Percentiles rank a stretch among this genome's conserved stretches.
phyloP scores from a whole-genome alignment of 1,140 invertebrate species.

The Drosophila fuyamai region DNA sequence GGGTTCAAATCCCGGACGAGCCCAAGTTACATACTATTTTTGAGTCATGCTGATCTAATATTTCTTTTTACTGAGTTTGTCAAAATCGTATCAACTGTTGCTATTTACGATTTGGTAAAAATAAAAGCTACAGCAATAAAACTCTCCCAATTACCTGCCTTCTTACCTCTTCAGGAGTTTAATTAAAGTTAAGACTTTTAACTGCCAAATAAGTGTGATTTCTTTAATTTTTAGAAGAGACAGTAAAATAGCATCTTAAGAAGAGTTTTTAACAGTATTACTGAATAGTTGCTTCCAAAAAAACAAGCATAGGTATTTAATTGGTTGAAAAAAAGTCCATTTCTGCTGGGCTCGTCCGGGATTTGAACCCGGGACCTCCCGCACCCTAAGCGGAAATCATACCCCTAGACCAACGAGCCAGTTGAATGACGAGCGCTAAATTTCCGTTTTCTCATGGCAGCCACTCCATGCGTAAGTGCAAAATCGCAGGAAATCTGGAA shows the following conservation, averaged over 20 bases:
- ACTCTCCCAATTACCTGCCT: too few relatives aligned
- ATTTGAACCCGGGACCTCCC: conserved; percentile 89
- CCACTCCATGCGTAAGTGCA: conserved; percentile 21
- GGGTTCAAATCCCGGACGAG: conserved; percentile 87
- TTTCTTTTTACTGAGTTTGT: too few relatives aligned
- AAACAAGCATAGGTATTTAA: background rate
- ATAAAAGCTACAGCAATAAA: too few relatives aligned
- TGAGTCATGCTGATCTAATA: background rate
- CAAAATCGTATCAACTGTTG: too few relatives aligned
- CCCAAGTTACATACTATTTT: conserved; percentile 4
- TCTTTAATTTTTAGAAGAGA: too few relatives aligned
- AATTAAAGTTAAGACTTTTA: too few relatives aligned
- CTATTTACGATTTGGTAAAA: too few relatives aligned
- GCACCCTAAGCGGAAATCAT: conserved; percentile 88
- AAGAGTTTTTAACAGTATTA: too few relatives aligned
- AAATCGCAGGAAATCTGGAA: conserved; percentile 24
- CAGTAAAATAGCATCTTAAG: too few relatives aligned
- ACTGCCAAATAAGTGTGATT: too few relatives aligned
- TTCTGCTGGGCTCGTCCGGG: conserved; percentile 82
- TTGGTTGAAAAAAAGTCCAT: background rate
- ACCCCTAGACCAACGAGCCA: conserved; percentile 88
- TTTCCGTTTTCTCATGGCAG: conserved; percentile 23
- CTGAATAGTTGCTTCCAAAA: background rate
- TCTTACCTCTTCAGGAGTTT: too few relatives aligned
- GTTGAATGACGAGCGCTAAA: background rate